Base-by-base conservation (phyloP, 2,797 vertebrate genomes). In the Sebastes umbrosus region DNA sequence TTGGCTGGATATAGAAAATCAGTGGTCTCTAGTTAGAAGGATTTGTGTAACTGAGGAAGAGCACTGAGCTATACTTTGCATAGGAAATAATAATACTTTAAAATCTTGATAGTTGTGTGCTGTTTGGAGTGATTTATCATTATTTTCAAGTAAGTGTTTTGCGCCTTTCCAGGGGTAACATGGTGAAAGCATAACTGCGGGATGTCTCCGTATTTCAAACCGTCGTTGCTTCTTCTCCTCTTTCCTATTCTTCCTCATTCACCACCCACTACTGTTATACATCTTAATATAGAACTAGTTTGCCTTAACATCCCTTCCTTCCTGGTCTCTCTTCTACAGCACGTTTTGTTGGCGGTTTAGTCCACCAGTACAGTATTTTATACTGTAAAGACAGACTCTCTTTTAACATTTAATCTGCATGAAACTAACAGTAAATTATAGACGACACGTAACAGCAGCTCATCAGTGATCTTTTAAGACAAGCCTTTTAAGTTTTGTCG, bases 391-490 rank as follows among this genome's bases (percentile, higher is more conserved):
- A 84, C 72, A 79, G 83, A 69, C 54, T 86, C 77, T 79, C 85
- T 92, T 89, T 93, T 87, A 92, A 84, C 88, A 82, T 92, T 90
- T 93, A 88, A 92, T 92, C 86, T 88, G 87, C 86, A 62, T 83
- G 87, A 92, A 89, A 90, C 90, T 86, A 89, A 89, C 85, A 87
- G 90, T 95, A 90, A 95, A 95, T 95, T 94, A 94, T 92, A 78
- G 88, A 94, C 75, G 92, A 94, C 93, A 91, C 89, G 91, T 94
- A 94, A 94, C 90, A 88, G 93, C 91, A 88, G 85, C 86, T 76
- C 87, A 94, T 94, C 91, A 91, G 89, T 90, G 88, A 91, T 94
- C 90, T 95, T 94, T 95, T 89, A 93, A 94, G 91, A 93, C 88
- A 84, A 90, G 92, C 89, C 91, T 95, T 95, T 95, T 90, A 95